Percentiles rank a stretch among this genome's conserved stretches.
These are phyloP conservation scores for Siphonodentalium dalli DNA, from an alignment of 2,888 invertebrate genomes.

Conservation along the genomic window DNA sequence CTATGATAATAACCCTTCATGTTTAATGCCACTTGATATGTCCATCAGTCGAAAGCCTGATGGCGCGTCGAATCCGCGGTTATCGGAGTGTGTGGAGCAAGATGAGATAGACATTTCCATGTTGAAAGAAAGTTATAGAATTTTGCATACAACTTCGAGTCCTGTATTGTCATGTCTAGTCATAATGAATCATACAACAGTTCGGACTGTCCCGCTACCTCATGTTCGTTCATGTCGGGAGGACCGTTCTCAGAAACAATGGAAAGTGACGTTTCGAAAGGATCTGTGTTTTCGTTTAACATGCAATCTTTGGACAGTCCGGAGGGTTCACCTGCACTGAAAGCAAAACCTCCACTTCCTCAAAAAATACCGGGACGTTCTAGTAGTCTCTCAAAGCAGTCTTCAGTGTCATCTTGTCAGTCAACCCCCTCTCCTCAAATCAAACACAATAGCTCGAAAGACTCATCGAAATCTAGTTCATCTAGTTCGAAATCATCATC, in stretches of 20 bases:
- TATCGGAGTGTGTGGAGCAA: too few relatives aligned
- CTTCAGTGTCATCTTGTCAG: slow-evolving; percentile 14
- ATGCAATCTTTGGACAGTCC: too few relatives aligned
- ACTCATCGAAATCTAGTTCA: too few relatives aligned
- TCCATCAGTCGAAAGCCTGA: slow-evolving; percentile 72
- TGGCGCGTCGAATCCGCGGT: slow-evolving; percentile 93
- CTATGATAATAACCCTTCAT: slow-evolving; percentile 23
- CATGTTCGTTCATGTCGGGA: too few relatives aligned
- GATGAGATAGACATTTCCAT: slow-evolving; percentile 3
- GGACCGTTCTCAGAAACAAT: too few relatives aligned
- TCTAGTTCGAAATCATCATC: slow-evolving; percentile 13
- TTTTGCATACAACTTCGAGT: neutral
- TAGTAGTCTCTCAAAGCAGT: slow-evolving; percentile 7
- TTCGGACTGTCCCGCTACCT: slow-evolving; percentile 21
- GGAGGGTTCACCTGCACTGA: slow-evolving; percentile 22
- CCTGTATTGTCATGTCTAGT: slow-evolving; percentile 33
- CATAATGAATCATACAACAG: slow-evolving; percentile 27
- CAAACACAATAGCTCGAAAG: too few relatives aligned
- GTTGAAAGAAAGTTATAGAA: slow-evolving; percentile 11
- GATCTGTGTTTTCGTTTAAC: too few relatives aligned
- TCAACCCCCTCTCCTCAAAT: too few relatives aligned
- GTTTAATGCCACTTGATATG: slow-evolving; percentile 23
- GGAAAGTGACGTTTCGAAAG: too few relatives aligned
- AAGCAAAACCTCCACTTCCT: slow-evolving; percentile 49
- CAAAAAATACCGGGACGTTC: too few relatives aligned